Percentiles rank a stretch among this genome's conserved stretches.
These are phyloP conservation scores for Noctua comes DNA, from an alignment of 2,888 invertebrate species.

Conservation along the genomic window DNA sequence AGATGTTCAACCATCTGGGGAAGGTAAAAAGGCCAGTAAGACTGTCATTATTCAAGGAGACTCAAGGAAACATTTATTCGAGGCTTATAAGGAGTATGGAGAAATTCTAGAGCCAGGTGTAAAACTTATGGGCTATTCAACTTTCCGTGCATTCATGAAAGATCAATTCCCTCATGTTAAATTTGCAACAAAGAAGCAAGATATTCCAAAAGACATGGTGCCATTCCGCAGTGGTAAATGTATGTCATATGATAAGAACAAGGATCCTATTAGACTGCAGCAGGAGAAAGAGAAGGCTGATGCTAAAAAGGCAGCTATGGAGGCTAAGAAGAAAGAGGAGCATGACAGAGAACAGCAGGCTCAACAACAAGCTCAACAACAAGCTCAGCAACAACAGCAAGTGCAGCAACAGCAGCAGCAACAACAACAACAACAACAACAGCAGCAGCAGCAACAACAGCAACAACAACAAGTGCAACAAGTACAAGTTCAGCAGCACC, in stretches of 20 bases:
- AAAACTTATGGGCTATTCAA: slow-evolving; percentile 95
- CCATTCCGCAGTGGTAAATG: slow-evolving; percentile 90
- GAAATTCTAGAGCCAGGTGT: slow-evolving; percentile 92
- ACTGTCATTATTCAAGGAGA: slow-evolving; percentile 89
- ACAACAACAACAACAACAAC: slow-evolving; percentile 81
- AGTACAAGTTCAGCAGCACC: slow-evolving; percentile 85
- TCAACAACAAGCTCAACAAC: slow-evolving; percentile 79
- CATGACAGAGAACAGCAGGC: slow-evolving; percentile 85
- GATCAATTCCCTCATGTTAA: slow-evolving; percentile 95
- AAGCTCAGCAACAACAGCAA: slow-evolving; percentile 81
- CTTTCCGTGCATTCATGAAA: slow-evolving; percentile 95
- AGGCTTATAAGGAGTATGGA: slow-evolving; percentile 93
- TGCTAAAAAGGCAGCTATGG: slow-evolving; percentile 88
- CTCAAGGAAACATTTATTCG: slow-evolving; percentile 93
- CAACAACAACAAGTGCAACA: slow-evolving; percentile 86
- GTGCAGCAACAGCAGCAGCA: slow-evolving; percentile 78
- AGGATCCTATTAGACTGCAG: slow-evolving; percentile 87
- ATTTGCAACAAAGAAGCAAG: slow-evolving; percentile 92
- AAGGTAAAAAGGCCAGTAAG: slow-evolving; percentile 88
- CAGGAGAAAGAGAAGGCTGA: slow-evolving; percentile 88
- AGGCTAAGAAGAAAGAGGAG: slow-evolving; percentile 88
- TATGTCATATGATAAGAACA: slow-evolving; percentile 89
- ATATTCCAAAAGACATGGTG: slow-evolving; percentile 86
- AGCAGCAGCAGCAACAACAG: slow-evolving; percentile 83
- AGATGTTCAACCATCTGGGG: slow-evolving; percentile 86